phyloP scores from a whole-genome alignment of 23 tunicate species.

The Ascidia mentula region DNA sequence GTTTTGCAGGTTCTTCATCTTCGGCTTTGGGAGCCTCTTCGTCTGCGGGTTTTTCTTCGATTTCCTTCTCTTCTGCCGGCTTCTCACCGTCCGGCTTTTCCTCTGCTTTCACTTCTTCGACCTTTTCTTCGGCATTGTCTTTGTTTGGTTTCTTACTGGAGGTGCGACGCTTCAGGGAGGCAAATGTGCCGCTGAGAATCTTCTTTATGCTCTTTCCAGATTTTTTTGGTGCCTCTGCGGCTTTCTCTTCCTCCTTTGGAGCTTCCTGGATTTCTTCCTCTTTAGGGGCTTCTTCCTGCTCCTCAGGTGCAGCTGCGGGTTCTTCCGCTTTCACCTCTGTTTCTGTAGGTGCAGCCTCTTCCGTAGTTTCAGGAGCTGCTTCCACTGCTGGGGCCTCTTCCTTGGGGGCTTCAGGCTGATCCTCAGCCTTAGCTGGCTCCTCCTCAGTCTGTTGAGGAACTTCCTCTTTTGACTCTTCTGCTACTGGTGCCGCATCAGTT shows the following conservation, averaged over 20 bases:
- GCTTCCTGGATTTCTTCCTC: constrained; percentile 16
- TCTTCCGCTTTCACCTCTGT: constrained; percentile 10
- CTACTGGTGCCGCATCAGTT: not conserved
- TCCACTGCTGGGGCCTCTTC: constrained; percentile 8
- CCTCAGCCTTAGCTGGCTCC: constrained; percentile 15
- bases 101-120: constrained; percentile 16
- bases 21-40: constrained; percentile 11
- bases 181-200: constrained; percentile 36
- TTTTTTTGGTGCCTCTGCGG: constrained; percentile 26
- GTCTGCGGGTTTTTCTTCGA: too few species aligned
- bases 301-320: constrained; percentile 11
- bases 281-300: not conserved
- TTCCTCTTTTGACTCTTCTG: constrained; percentile 18
- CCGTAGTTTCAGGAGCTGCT: constrained; percentile 13
- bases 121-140: constrained; percentile 36
- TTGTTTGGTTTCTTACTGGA: constrained; percentile 35
- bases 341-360: not conserved
- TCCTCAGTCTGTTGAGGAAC: constrained; percentile 12
- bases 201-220: constrained; percentile 44
- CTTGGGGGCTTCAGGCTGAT: not conserved
- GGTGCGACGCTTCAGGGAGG: constrained; percentile 44
- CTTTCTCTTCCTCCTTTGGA: not conserved
- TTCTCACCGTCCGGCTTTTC: constrained; percentile 1
- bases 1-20: constrained; percentile 5
- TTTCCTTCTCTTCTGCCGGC: constrained; percentile 2